Base-by-base conservation (phyloP, 2,113 vertebrate genomes). In the Oxyruncus cristatus region DNA sequence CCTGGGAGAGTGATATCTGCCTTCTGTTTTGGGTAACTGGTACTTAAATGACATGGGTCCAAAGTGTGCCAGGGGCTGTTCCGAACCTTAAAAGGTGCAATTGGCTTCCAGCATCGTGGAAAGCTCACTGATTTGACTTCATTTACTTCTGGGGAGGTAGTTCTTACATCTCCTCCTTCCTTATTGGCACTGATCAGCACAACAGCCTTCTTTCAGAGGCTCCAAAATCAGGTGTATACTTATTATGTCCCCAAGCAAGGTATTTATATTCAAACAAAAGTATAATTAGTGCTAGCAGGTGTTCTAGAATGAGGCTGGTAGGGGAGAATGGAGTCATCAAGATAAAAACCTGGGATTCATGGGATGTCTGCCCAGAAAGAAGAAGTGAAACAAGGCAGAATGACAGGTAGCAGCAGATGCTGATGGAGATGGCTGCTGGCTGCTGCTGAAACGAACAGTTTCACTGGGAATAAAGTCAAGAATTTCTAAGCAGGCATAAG, bases 241-340 rank as follows among this genome's bases (percentile, higher is more conserved):
- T 90, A 70, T 42, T 93, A 91, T 91, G 58, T 93, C 80, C 74
- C 66, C 84, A 85, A 42, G 92, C 70, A 62, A 91, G 92, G 37
- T 65, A 82, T 92, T 92, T 84, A 13, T 23, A 6, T 87, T 94
- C 68, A 87, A 75, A 95, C 85, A 92, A 67, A 92, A 86, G 42
- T 37, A 20, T 55, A 94, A 79, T 95, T 93, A 93, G 84, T 46
- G n/a, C 53, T 85, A 94, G 55, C 79, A 92, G 84, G 85, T 85
- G 50, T 71, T 86, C 14, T 37, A 78, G 49, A 78, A 93, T 65
- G 53, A 75, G 83, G 18, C 35, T 73, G 74, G 28, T 80, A 39
- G 53, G 39, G 49, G 28, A 88, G 53, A 66, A 73, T 2, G 2
- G 56, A 79, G 26, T n/a, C 50, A 89, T 94, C 71, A 78, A 94